phyloP scores from a whole-genome alignment of 2,113 vertebrate species.

The Macaca nemestrina region DNA sequence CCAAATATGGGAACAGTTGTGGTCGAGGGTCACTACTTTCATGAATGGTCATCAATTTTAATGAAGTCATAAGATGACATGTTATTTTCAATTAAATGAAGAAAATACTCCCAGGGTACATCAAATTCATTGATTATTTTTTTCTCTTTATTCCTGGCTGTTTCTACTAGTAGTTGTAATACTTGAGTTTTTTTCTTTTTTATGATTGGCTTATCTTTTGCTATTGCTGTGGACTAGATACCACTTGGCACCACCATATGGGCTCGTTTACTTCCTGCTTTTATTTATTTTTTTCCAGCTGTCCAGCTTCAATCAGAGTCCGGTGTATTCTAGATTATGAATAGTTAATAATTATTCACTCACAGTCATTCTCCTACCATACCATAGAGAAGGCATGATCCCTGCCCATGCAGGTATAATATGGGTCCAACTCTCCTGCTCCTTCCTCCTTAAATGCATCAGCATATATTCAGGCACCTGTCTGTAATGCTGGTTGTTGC shows the following conservation, averaged over 20 bases:
- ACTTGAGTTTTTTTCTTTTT: background rate
- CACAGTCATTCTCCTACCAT: background rate
- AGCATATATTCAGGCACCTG: background rate
- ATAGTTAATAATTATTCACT: background rate
- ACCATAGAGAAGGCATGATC: background rate
- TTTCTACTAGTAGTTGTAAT: background rate
- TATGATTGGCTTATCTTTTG: background rate
- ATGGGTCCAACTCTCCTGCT: fast-evolving
- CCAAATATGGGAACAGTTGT: background rate
- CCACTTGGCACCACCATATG: background rate
- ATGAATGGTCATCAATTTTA: background rate
- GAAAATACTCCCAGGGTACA: background rate
- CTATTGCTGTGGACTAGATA: background rate
- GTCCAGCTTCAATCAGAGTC: background rate
- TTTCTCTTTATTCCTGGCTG: background rate
- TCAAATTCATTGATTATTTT: background rate
- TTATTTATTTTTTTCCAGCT: background rate
- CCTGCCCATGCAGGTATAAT: background rate
- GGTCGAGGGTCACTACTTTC: background rate
- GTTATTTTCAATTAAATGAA: background rate
- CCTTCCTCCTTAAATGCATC: background rate
- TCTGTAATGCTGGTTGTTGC: background rate
- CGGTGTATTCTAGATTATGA: background rate
- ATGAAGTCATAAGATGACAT: background rate
- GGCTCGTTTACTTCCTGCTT: background rate